A percentile compares a stretch with the other conserved stretches of the same genome.
phyloP scores from a whole-genome alignment of 2,888 invertebrate genomes.

The Masnerella sp. region DNA sequence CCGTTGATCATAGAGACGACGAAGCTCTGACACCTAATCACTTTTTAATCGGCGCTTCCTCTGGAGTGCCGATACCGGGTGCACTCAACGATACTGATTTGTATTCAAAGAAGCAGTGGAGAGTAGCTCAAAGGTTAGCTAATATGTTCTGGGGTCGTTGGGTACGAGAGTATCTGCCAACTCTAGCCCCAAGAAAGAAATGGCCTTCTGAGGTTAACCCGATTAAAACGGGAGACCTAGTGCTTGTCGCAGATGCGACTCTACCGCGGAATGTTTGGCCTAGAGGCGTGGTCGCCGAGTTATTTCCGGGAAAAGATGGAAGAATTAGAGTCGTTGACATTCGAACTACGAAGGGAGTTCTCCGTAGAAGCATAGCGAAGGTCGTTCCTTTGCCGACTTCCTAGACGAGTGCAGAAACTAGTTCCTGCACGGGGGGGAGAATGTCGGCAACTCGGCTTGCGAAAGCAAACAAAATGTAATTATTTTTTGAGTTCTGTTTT shows the following conservation, averaged over 20 bases:
- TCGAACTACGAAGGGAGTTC: neutral
- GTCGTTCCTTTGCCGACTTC: neutral
- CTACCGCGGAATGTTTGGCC: conserved; percentile 11
- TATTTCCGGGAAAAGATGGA: neutral
- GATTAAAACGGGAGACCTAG: neutral
- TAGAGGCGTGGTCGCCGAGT: neutral
- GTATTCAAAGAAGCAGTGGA: conserved; percentile 36
- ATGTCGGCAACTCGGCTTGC: conserved; percentile 7
- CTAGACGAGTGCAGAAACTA: neutral
- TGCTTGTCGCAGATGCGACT: neutral
- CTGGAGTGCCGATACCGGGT: conserved; percentile 22
- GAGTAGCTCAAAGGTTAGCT: conserved; percentile 34
- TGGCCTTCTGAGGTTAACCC: neutral
- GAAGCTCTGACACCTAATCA: conserved; percentile 56
- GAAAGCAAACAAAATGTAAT: too few species aligned
- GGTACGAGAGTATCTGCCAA: conserved; percentile 53
- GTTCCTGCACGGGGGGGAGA: neutral
- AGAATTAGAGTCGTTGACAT: neutral
- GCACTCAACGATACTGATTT: conserved; percentile 8
- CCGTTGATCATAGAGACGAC: conserved; percentile 60
- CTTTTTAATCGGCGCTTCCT: conserved; percentile 53
- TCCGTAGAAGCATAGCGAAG: neutral
- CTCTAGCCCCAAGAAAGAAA: conserved; percentile 6
- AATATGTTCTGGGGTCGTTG: conserved; percentile 59
- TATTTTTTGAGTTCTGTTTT: too few species aligned